Conservation (phyloP, 2,113 vertebrate species). For the Formicarius rufipectus region DNA sequence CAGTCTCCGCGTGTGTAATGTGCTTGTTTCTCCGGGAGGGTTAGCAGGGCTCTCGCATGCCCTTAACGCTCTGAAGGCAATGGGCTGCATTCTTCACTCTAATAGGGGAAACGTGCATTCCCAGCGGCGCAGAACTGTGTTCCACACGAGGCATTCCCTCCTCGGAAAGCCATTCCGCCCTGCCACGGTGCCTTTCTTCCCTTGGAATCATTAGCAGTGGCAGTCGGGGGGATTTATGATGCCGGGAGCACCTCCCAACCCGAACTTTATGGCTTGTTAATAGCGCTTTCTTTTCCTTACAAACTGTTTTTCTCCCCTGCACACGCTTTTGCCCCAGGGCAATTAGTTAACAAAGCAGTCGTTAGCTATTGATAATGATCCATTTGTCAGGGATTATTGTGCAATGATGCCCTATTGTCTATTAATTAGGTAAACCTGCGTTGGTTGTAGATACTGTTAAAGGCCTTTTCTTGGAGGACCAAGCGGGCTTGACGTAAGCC, state of each 20-base stretch:
- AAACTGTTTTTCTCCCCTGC: neutral
- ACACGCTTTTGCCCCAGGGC: neutral
- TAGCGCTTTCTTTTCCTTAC: slow-evolving; percentile 33
- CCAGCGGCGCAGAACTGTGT: neutral
- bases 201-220: neutral
- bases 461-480: neutral
- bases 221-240: slow-evolving; percentile 17
- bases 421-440: slow-evolving; percentile 59
- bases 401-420: neutral
- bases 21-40: neutral
- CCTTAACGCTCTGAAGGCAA: neutral
- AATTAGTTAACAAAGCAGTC: slow-evolving; percentile 62
- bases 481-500: neutral
- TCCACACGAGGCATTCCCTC: neutral
- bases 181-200: neutral
- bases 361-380: slow-evolving; percentile 71
- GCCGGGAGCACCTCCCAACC: neutral
- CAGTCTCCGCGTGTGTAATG: neutral
- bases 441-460: slow-evolving; percentile 48
- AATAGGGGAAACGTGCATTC: neutral
- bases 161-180: neutral
- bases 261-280: slow-evolving; percentile 23
- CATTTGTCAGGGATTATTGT: slow-evolving; percentile 61
- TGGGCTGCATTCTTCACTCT: slow-evolving; percentile 17
- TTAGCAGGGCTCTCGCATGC: neutral